These are phyloP conservation scores for Hirundichthys speculiger DNA, from an alignment of 2,113 vertebrate species.

Conservation along the genomic window DNA sequence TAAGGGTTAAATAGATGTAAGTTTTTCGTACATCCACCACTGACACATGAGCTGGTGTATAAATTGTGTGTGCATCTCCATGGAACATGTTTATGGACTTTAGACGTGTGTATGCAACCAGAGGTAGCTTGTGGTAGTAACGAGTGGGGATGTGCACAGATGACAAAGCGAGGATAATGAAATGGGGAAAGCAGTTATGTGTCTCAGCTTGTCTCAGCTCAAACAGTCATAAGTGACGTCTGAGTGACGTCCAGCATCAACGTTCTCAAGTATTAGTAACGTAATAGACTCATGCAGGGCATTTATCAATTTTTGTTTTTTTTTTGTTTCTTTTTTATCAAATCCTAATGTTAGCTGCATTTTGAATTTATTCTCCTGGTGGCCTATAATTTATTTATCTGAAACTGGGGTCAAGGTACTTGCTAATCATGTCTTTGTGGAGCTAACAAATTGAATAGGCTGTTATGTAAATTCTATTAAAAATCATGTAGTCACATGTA, in stretches of 20 bases:
- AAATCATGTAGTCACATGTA: too few relatives aligned
- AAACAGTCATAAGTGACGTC: background rate
- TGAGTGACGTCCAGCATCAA: conserved; percentile 1
- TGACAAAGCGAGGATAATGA: conserved; percentile 18
- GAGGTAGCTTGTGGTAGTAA: background rate
- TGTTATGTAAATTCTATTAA: background rate
- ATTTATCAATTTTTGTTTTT: background rate
- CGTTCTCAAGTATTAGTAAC: too few relatives aligned
- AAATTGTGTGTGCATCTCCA: background rate
- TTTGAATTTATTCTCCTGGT: conserved; percentile 11
- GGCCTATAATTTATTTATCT: background rate
- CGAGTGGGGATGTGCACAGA: conserved; percentile 10
- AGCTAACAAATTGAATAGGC: background rate
- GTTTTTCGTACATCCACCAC: conserved; percentile 7
- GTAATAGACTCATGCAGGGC: too few relatives aligned
- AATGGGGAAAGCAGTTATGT: conserved; percentile 9
- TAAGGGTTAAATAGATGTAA: conserved; percentile 40
- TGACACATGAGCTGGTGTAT: background rate
- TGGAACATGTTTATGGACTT: background rate
- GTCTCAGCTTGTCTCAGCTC: background rate
- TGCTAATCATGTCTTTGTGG: background rate
- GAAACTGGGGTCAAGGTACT: conserved; percentile 6
- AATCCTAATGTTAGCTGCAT: background rate
- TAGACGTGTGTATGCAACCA: background rate
- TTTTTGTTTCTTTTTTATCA: too few relatives aligned